Evolutionary conservation across 1,140 invertebrate species (phyloP).

Genomic region (Steinernema feltiae): DNA sequence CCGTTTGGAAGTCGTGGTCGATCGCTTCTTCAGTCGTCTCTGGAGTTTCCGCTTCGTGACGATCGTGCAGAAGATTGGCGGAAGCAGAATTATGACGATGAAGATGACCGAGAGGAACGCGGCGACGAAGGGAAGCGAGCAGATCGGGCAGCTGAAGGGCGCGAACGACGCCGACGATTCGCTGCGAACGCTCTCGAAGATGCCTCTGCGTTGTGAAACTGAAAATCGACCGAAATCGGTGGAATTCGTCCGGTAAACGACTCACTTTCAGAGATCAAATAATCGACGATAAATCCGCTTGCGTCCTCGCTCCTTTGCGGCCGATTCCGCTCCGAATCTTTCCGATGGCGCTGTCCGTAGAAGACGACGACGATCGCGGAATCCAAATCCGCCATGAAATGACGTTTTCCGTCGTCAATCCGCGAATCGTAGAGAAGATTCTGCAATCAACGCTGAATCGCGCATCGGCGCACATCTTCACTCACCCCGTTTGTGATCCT

Average conservation of each 20-base stretch:
- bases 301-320: neutral
- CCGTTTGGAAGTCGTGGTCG: neutral
- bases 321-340: neutral
- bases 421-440: neutral
- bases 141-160: neutral
- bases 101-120: neutral
- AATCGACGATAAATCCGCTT: neutral
- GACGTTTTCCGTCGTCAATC: neutral
- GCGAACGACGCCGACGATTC: neutral
- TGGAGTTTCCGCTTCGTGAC: neutral
- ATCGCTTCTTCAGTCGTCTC: neutral
- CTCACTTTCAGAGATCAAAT: neutral
- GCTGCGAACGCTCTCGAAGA: neutral
- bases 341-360: neutral
- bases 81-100: neutral
- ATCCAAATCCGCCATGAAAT: neutral
- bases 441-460: neutral
- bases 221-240: neutral
- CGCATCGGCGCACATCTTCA: neutral
- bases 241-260: neutral
- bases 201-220: neutral
- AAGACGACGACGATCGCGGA: neutral
- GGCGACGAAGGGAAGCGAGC: neutral
- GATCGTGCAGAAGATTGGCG: neutral
- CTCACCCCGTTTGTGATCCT: slow-evolving; percentile 2